Conservation (phyloP, 2,113 vertebrate genomes). For the Engystomops pustulosus region DNA sequence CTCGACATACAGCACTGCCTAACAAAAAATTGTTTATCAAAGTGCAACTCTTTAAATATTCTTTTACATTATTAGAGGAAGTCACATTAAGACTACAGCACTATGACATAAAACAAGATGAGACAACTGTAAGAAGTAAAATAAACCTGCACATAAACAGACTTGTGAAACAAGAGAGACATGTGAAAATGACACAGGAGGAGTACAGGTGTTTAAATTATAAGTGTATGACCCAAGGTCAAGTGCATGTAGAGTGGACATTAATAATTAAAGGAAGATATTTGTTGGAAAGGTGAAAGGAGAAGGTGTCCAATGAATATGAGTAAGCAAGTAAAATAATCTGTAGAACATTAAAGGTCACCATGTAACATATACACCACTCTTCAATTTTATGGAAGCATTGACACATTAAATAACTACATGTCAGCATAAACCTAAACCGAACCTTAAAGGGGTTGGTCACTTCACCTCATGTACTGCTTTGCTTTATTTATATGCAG, state of each 20-base stretch:
- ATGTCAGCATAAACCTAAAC: no score
- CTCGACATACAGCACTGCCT: no score
- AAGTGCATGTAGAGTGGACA: slow-evolving; percentile 10
- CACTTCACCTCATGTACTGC: no score
- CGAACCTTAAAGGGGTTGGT: no score
- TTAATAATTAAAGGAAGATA: slow-evolving; percentile 18
- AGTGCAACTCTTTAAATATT: no score
- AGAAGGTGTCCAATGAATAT: slow-evolving; percentile 23
- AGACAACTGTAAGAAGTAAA: neutral
- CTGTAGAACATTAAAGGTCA: neutral
- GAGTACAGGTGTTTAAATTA: slow-evolving; percentile 19
- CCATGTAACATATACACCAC: neutral
- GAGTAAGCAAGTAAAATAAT: neutral
- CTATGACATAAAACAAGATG: neutral
- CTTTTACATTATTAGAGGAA: no score
- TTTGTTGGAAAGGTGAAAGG: neutral
- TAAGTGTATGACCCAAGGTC: slow-evolving; percentile 26
- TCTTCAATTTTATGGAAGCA: neutral
- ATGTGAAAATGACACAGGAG: neutral
- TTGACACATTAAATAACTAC: no score
- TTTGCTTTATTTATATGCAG: no score
- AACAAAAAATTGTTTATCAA: no score
- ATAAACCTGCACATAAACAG: neutral
- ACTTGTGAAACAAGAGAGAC: neutral
- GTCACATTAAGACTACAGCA: no score